Conservation (phyloP, 2,797 vertebrate species). For the Oreochromis mossambicus region DNA sequence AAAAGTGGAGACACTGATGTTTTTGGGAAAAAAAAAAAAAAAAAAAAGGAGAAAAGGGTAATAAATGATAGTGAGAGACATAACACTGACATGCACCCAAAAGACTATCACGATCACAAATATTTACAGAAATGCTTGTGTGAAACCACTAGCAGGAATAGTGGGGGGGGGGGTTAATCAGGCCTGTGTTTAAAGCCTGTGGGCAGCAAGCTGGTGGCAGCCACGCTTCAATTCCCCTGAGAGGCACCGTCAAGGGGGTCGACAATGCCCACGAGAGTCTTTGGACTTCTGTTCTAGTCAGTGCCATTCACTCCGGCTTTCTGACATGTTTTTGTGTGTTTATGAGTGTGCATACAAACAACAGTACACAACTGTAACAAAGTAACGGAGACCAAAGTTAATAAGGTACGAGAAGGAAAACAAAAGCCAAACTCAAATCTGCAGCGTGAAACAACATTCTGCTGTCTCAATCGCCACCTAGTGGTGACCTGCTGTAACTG, state of each 20-base stretch:
- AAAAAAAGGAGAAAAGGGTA: neutral
- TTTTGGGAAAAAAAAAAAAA: rapidly evolving
- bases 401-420: neutral
- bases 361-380: neutral
- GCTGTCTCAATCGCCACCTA: slow-evolving; percentile 70
- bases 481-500: slow-evolving; percentile 53
- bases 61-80: neutral
- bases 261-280: slow-evolving; percentile 55
- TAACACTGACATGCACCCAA: rapidly evolving
- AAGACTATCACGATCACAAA: neutral
- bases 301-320: slow-evolving; percentile 15
- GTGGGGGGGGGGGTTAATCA: neutral
- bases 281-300: slow-evolving; percentile 11
- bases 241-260: slow-evolving; percentile 51
- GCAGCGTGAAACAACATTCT: slow-evolving; percentile 1
- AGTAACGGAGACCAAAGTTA: neutral
- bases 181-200: neutral
- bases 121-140: neutral
- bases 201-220: slow-evolving; percentile 17
- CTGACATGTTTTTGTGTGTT: neutral
- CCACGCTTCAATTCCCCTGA: slow-evolving; percentile 45
- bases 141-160: neutral
- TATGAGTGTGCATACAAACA: neutral
- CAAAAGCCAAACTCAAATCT: neutral
- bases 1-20: too few relatives aligned